A percentile compares a stretch with the other conserved stretches of the same genome.
These are phyloP conservation scores for Auanema sp. DNA, from an alignment of 2,888 invertebrate genomes.

Conservation along the genomic window DNA sequence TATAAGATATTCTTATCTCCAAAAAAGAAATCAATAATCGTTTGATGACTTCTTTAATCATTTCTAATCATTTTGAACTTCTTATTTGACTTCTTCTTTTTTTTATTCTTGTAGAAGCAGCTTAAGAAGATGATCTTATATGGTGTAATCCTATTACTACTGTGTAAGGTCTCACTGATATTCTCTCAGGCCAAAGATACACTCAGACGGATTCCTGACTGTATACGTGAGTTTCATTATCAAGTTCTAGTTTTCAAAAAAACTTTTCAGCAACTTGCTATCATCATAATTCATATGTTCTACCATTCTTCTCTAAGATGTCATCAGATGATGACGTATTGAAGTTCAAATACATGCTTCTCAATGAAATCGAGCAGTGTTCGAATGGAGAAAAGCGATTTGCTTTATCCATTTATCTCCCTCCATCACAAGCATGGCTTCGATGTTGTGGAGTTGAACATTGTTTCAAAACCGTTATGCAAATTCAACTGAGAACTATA, in stretches of 20 bases:
- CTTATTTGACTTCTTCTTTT: no score
- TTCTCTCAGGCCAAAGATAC: background rate
- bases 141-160: background rate
- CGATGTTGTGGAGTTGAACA: background rate
- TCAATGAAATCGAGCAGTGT: background rate
- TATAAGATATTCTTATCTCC: no score
- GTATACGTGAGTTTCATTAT: background rate
- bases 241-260: background rate
- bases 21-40: no score
- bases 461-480: background rate
- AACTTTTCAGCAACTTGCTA: background rate
- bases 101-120: no score
- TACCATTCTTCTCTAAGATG: background rate
- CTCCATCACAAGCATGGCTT: background rate
- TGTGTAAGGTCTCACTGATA: slow-evolving; percentile 1
- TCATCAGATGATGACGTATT: background rate
- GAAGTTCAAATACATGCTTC: background rate
- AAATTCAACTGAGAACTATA: background rate
- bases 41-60: no score
- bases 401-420: background rate
- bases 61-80: no score
- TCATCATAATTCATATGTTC: background rate
- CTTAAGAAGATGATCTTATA: no score
- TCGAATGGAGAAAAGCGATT: background rate
- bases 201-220: background rate